Evolutionary conservation across 2,113 vertebrate species (phyloP).

Genomic region (Puntigrus tetrazona): DNA sequence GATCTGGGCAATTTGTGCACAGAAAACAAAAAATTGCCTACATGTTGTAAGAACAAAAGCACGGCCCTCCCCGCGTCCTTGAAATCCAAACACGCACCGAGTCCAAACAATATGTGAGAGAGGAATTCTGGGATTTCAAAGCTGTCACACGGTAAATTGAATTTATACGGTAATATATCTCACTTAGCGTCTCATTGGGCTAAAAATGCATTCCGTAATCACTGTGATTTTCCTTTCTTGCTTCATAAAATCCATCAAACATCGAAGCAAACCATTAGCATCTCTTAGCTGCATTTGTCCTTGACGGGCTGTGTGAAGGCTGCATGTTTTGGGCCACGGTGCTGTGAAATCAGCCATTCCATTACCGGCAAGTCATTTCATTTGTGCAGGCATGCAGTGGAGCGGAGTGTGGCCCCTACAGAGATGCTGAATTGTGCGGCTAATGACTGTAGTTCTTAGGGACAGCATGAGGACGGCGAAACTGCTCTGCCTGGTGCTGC

Average conservation of each 20-base stretch:
- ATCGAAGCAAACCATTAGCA: conserved; percentile 32
- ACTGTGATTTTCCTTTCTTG: conserved; percentile 39
- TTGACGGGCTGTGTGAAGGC: conserved; percentile 22
- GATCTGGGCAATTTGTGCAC: not conserved
- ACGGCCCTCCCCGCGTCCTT: conserved; percentile 6
- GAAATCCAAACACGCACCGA: conserved; percentile 2
- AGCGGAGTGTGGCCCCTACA: conserved; percentile 1
- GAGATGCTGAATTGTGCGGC: conserved; percentile 19
- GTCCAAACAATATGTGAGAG: conserved; percentile 22
- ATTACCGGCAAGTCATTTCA: conserved; percentile 38
- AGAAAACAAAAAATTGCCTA: conserved; percentile 2
- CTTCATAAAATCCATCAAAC: conserved; percentile 46
- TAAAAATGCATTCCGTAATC: conserved; percentile 42
- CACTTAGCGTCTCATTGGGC: conserved; percentile 39
- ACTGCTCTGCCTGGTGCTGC: not conserved
- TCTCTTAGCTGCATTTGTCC: conserved; percentile 39
- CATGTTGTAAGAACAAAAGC: not conserved
- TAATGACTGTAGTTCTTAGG: conserved; percentile 26
- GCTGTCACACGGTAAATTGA: conserved; percentile 37
- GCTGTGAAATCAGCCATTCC: conserved; percentile 40
- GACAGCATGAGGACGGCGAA: not conserved
- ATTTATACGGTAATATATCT: conserved; percentile 28
- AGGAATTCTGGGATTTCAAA: not conserved
- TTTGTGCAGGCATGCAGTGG: conserved; percentile 29
- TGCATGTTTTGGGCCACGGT: not conserved